These are phyloP conservation scores for Adineta ricciae DNA, from an alignment of 2,888 invertebrate genomes.

Conservation along the genomic window DNA sequence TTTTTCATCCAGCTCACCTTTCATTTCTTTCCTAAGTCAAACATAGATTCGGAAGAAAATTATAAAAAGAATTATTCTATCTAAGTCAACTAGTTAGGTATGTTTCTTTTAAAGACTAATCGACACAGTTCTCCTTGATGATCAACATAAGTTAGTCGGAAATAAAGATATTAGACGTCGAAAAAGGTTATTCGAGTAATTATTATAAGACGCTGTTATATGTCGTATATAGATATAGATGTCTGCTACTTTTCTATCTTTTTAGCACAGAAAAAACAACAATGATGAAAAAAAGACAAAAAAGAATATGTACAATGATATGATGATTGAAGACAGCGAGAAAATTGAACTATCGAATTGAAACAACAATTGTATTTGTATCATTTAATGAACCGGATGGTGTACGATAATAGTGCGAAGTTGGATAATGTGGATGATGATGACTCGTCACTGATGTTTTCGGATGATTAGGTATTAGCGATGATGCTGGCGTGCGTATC, in stretches of 20 bases:
- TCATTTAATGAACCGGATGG: neutral
- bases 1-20: neutral
- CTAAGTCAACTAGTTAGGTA: neutral
- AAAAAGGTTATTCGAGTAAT: neutral
- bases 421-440: neutral
- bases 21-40: neutral
- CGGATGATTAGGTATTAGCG: neutral
- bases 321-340: neutral
- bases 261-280: neutral
- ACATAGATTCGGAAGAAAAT: neutral
- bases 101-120: neutral
- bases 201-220: neutral
- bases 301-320: neutral
- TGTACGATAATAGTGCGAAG: neutral
- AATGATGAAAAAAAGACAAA: neutral
- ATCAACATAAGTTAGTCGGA: neutral
- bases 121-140: neutral
- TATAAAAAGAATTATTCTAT: no score
- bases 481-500: neutral
- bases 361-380: neutral
- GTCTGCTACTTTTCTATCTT: neutral
- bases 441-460: neutral
- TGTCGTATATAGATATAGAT: neutral
- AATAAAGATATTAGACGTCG: neutral
- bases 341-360: constrained; percentile 9